Base-by-base conservation (phyloP, 2,113 vertebrate genomes). In the Cheirogaleus medius region DNA sequence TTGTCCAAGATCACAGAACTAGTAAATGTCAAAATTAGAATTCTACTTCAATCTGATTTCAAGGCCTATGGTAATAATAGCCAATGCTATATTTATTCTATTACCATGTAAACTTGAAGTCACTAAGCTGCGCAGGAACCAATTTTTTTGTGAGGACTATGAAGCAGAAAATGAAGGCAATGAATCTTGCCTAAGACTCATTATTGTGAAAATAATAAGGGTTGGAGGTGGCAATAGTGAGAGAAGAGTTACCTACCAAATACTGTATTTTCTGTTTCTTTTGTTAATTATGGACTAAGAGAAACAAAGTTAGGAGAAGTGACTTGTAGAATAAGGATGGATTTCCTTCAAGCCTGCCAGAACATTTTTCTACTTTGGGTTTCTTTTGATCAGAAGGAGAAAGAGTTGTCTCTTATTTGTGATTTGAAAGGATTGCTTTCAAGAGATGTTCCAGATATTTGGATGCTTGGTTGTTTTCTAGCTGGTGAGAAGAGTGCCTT, bases 331-430 rank as follows among this genome's bases (percentile, higher is more conserved):
- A 32, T 87, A 87, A 68, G 20, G 8, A 47, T 84, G 42, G 77
- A 60, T 96, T 71, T 88, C 17, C 64, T 77, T 66, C 64, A 82
- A 76, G n/a, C 21, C 56, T 68, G 37, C 20, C 17, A 87, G 64
- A 44, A 66, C 23, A 42, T 88, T 88, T 94, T 94, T 69, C 52
- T 93, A 23, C 77, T 60, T 82, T 76, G 92, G 27, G 12, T 84
- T 89, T 92, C 44, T 88, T 60, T 94, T 83, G 17, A 77, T 96
- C n/a, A 69, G 80, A 52, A 83, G 68, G 25, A 94, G 44, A 83
- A 63, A 52, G 29, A 18, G 20, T 32, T 83, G 25, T 63, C n/a
- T 88, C 17, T 85, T 78, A 66, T 27, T 86, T 74, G 68, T 81
- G 69, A 56, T 94, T 60, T 69, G 32, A 25, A 47, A 88, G 25